Conservation (phyloP, 2,797 vertebrate genomes). For the Podargus strigoides region DNA sequence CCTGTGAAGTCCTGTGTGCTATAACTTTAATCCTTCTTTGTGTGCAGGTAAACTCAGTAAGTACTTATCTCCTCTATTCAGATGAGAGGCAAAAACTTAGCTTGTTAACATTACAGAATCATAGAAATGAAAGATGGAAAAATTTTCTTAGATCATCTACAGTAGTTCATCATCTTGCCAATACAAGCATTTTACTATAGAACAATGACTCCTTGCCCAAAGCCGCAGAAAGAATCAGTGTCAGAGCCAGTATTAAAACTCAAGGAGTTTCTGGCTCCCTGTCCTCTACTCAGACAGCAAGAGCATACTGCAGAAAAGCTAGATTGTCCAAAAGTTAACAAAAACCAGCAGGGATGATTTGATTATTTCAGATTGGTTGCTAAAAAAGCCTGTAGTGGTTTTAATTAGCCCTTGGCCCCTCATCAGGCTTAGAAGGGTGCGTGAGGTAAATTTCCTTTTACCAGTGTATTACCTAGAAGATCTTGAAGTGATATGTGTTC, state of each 20-base stretch:
- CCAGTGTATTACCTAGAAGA: not conserved
- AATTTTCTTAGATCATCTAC: constrained; percentile 65
- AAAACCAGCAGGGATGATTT: constrained; percentile 60
- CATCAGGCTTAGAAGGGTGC: constrained; percentile 13
- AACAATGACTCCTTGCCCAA: constrained; percentile 64
- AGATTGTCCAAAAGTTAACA: constrained; percentile 63
- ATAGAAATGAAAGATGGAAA: constrained; percentile 66
- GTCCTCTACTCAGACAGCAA: constrained; percentile 9
- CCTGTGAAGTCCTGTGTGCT: not conserved
- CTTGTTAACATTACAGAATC: constrained; percentile 37
- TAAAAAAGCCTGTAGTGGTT: constrained; percentile 61
- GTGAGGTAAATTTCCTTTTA: constrained; percentile 36
- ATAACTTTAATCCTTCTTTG: not conserved
- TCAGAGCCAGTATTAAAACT: constrained; percentile 66
- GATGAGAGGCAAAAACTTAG: not conserved
- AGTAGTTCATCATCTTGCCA: constrained; percentile 62
- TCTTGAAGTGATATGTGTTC: not conserved
- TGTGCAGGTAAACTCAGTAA: not conserved
- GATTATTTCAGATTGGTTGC: constrained; percentile 50
- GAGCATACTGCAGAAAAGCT: constrained; percentile 45
- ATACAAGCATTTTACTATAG: constrained; percentile 69
- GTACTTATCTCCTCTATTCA: not conserved
- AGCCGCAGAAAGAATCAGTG: constrained; percentile 53
- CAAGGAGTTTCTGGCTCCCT: constrained; percentile 60
- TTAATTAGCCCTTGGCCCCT: constrained; percentile 51